phyloP scores from a whole-genome alignment of 2,888 invertebrate genomes.

The Drosophila maculinotata region DNA sequence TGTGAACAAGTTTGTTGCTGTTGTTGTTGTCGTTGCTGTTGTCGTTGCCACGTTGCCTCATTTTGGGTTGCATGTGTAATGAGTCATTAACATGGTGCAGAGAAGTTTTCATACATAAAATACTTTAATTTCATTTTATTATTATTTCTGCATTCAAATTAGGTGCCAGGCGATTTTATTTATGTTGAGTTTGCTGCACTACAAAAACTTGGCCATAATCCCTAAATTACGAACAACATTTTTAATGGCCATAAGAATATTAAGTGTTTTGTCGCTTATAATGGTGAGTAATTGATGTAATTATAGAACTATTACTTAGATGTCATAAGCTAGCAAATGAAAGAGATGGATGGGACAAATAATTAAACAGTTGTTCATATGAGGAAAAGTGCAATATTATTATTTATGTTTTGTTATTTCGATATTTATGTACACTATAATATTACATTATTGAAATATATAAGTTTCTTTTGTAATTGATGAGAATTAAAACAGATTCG shows the following conservation, averaged over 20 bases:
- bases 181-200: constrained; percentile 57
- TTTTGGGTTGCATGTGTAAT: constrained; percentile 76
- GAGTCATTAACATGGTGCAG: constrained; percentile 78
- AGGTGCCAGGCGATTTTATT: constrained; percentile 76
- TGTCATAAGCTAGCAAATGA: not conserved
- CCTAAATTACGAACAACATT: constrained; percentile 7
- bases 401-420: not conserved
- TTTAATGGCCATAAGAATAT: constrained; percentile 18
- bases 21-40: constrained; percentile 4
- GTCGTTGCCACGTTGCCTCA: constrained; percentile 34
- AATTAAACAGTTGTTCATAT: not conserved
- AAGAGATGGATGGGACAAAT: not conserved
- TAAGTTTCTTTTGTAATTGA: not conserved
- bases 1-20: constrained; percentile 59
- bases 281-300: constrained; percentile 28
- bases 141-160: constrained; percentile 67
- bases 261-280: constrained; percentile 7
- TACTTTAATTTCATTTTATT: constrained; percentile 47
- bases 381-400: not conserved
- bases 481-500: not conserved
- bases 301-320: not conserved
- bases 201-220: constrained; percentile 27
- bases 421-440: not conserved
- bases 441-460: not conserved
- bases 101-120: constrained; percentile 40